phyloP scores from a whole-genome alignment of 2,113 vertebrate species.

The Recurvirostra avosetta region DNA sequence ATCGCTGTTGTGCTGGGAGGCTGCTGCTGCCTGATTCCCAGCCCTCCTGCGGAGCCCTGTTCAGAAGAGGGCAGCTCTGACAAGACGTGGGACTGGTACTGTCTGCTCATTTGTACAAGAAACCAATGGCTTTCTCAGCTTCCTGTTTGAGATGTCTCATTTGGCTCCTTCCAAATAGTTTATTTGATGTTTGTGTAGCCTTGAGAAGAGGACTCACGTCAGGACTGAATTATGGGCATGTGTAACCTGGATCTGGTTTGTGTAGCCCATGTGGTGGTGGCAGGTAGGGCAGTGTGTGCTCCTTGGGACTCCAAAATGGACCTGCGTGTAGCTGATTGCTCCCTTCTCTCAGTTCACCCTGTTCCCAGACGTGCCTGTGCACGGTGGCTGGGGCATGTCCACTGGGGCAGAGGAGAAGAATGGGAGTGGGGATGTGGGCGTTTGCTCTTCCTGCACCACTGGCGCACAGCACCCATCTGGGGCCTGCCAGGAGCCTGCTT shows the following conservation, averaged over 20 bases:
- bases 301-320: not conserved
- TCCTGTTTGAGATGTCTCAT: not conserved
- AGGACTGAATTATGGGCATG: not conserved
- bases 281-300: not conserved
- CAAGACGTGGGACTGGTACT: not conserved
- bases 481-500: not conserved
- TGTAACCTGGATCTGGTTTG: not conserved
- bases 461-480: not conserved
- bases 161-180: not conserved
- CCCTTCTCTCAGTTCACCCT: not conserved
- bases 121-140: not conserved
- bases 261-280: not conserved
- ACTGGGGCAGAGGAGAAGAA: not conserved
- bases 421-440: not conserved
- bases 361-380: not conserved
- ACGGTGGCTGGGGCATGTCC: accelerated
- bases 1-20: not conserved
- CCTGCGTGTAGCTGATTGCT: not conserved
- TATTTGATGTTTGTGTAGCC: not conserved
- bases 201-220: not conserved
- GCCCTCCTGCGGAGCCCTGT: not conserved
- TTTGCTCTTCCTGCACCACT: not conserved
- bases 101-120: not conserved
- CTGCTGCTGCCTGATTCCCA: not conserved
- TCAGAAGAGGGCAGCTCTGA: not conserved